phyloP scores from a whole-genome alignment of 1,140 invertebrate genomes.

The Drosophila kepulauana region DNA sequence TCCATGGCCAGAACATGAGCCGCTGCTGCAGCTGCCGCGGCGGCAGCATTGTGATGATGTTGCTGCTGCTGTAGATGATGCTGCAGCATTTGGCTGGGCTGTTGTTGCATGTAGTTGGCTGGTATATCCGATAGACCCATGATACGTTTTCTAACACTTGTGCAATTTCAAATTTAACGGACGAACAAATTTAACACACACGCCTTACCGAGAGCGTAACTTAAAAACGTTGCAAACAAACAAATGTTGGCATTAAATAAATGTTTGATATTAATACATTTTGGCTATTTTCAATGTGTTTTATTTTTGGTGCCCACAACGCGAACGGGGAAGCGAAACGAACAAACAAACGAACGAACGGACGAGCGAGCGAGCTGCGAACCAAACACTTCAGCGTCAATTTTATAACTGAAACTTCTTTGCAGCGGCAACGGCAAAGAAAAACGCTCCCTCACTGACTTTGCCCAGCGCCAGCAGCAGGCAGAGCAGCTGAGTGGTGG shows the following conservation, averaged over 20 bases:
- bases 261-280: slow-evolving; percentile 49
- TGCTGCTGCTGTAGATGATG: slow-evolving; percentile 53
- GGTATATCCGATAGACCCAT: slow-evolving; percentile 83
- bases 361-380: slow-evolving; percentile 42
- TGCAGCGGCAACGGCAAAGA: slow-evolving; percentile 38
- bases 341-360: slow-evolving; percentile 35
- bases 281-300: slow-evolving; percentile 60
- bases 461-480: slow-evolving; percentile 37
- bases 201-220: slow-evolving; percentile 7
- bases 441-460: slow-evolving; percentile 36
- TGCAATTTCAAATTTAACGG: slow-evolving; percentile 21
- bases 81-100: slow-evolving; percentile 60
- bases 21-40: slow-evolving; percentile 58
- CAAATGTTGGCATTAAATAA: slow-evolving; percentile 31
- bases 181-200: slow-evolving; percentile 4
- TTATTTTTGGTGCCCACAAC: slow-evolving; percentile 35
- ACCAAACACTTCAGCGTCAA: slow-evolving; percentile 64
- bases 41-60: slow-evolving; percentile 52
- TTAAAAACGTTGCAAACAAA: slow-evolving; percentile 22
- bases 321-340: slow-evolving; percentile 21
- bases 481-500: slow-evolving; percentile 43
- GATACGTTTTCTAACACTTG: slow-evolving; percentile 23
- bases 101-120: slow-evolving; percentile 73
- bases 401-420: slow-evolving; percentile 69
- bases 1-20: slow-evolving; percentile 72